A percentile compares a stretch with the other conserved stretches of the same genome.
Evolutionary conservation across 1,140 invertebrate genomes (phyloP).

Genomic region (Heliconius congener): DNA sequence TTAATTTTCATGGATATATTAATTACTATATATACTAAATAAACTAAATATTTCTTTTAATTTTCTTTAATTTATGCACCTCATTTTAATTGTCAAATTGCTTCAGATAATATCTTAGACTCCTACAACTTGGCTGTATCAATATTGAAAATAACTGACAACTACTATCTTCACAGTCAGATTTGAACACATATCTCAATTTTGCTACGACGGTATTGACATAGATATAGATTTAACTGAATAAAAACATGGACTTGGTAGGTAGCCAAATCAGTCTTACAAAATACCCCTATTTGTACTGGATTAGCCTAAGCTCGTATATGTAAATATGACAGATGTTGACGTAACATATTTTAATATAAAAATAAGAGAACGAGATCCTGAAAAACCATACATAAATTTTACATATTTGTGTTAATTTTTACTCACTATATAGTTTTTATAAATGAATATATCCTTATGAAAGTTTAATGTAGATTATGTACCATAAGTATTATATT

Average conservation of each 20-base stretch:
- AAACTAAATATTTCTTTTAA: too few relatives aligned
- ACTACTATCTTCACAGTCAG: neutral
- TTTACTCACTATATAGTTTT: neutral
- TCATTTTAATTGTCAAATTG: too few relatives aligned
- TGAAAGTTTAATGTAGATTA: too few relatives aligned
- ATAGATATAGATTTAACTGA: neutral
- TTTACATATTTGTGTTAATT: neutral
- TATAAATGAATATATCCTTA: too few relatives aligned
- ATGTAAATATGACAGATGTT: conserved; percentile 10
- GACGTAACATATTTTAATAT: neutral
- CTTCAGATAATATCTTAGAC: neutral
- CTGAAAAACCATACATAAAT: neutral
- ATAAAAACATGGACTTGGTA: neutral
- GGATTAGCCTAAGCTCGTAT: neutral
- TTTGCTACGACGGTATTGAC: neutral
- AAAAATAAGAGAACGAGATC: neutral
- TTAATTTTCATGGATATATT: too few relatives aligned
- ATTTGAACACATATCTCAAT: neutral
- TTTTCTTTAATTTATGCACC: neutral
- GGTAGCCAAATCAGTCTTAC: neutral
- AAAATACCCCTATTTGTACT: neutral
- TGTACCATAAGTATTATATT: neutral
- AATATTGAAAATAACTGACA: neutral
- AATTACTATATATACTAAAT: too few relatives aligned
- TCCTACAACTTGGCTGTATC: neutral